These are phyloP conservation scores for Ctenodactylus gundi DNA, from an alignment of 2,113 vertebrate genomes.

Conservation along the genomic window DNA sequence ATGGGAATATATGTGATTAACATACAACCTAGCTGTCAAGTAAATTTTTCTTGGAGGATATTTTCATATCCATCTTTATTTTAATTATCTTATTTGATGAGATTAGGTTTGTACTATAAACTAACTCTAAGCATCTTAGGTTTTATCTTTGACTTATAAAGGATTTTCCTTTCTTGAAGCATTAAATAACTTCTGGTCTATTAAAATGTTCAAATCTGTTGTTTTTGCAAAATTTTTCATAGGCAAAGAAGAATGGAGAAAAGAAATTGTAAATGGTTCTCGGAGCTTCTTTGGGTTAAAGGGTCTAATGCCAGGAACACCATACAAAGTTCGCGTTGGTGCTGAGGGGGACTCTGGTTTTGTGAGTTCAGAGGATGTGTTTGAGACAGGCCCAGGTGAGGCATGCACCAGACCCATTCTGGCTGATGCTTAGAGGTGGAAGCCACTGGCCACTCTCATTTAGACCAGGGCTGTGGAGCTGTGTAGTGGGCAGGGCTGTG, in stretches of 20 bases:
- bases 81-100: slow-evolving; percentile 51
- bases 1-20: neutral
- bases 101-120: slow-evolving; percentile 32
- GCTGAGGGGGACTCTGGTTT: slow-evolving; percentile 90
- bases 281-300: slow-evolving; percentile 92
- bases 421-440: slow-evolving; percentile 53
- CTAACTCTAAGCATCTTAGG: slow-evolving; percentile 30
- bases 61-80: neutral
- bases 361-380: slow-evolving; percentile 90
- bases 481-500: neutral
- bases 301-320: slow-evolving; percentile 93
- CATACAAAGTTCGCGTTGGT: slow-evolving; percentile 95
- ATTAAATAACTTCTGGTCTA: slow-evolving; percentile 67
- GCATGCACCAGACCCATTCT: slow-evolving; percentile 70
- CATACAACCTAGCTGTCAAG: slow-evolving; percentile 1
- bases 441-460: neutral
- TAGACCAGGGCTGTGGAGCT: neutral
- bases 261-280: slow-evolving; percentile 95
- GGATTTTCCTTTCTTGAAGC: slow-evolving; percentile 75
- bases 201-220: slow-evolving; percentile 83
- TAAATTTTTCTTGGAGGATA: neutral
- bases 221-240: slow-evolving; percentile 89
- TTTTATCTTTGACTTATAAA: slow-evolving; percentile 68
- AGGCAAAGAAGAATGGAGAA: slow-evolving; percentile 95
- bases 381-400: slow-evolving; percentile 97